A percentile compares a stretch with the other conserved stretches of the same genome.
phyloP scores from a whole-genome alignment of 2,797 vertebrate species.

The Vireo griseus region DNA sequence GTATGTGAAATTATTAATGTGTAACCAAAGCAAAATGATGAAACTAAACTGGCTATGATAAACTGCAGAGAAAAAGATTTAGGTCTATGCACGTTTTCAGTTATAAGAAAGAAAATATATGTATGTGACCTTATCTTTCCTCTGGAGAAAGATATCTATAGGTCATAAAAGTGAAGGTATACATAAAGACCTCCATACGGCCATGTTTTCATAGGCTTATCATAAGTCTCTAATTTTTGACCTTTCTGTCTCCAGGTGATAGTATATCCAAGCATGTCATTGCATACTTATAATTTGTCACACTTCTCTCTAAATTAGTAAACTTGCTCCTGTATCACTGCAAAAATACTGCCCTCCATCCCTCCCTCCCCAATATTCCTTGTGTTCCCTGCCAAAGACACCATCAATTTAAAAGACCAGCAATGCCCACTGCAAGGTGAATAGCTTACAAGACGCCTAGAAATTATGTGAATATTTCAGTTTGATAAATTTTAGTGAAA shows the following conservation, averaged over 20 bases:
- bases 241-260: neutral
- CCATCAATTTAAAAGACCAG: neutral
- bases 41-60: neutral
- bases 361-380: rapidly evolving
- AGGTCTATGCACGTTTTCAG: neutral
- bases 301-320: neutral
- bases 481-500: neutral
- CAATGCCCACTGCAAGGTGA: neutral
- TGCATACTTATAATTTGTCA: neutral
- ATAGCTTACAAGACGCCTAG: neutral
- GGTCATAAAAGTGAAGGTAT: neutral
- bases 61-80: neutral
- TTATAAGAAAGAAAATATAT: neutral
- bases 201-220: neutral
- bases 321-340: neutral
- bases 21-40: neutral
- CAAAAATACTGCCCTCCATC: neutral
- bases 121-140: rapidly evolving
- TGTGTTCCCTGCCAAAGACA: neutral
- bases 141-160: neutral
- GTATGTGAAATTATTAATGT: neutral
- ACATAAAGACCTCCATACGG: neutral
- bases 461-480: neutral
- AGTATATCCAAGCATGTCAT: neutral
- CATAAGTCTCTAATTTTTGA: neutral